A percentile compares a stretch with the other conserved stretches of the same genome.
phyloP scores from a whole-genome alignment of 2,113 vertebrate species.

The Festucalex cinctus region DNA sequence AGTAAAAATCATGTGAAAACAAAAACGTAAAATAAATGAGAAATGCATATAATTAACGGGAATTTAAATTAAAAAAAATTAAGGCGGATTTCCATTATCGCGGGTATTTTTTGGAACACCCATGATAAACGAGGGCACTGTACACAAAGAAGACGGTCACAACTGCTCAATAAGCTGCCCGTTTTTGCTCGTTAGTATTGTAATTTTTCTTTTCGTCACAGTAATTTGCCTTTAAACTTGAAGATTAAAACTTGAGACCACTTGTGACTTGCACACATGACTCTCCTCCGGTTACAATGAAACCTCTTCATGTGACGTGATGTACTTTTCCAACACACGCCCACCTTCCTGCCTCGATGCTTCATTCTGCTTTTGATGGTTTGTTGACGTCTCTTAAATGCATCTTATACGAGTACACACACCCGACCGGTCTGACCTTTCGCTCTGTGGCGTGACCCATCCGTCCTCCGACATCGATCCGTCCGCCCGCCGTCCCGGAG shows the following conservation, averaged over 20 bases:
- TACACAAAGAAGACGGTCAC: background rate
- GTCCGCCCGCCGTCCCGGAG: background rate
- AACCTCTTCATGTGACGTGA: background rate
- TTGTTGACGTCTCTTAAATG: background rate
- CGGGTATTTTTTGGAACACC: too few species aligned
- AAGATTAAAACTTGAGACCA: background rate
- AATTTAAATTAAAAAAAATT: too few species aligned
- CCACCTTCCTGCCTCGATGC: background rate
- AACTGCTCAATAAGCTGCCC: background rate
- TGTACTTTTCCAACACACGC: background rate
- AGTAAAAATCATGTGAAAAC: too few species aligned
- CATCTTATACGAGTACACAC: background rate
- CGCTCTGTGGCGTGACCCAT: background rate
- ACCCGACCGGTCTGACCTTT: background rate
- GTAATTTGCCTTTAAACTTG: background rate
- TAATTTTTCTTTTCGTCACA: background rate
- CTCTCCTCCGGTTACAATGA: background rate
- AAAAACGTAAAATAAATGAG: too few species aligned
- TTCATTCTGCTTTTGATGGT: background rate
- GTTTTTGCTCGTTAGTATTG: background rate
- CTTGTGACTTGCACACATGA: background rate
- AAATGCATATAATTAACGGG: too few species aligned
- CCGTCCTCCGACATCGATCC: slow-evolving; percentile 3
- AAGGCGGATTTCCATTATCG: too few species aligned
- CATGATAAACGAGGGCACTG: too few species aligned